Evolutionary conservation across 2,888 invertebrate genomes (phyloP), one percentile per base, ranked within the genome.

Genomic region (Myopa tessellatipennis): DNA sequence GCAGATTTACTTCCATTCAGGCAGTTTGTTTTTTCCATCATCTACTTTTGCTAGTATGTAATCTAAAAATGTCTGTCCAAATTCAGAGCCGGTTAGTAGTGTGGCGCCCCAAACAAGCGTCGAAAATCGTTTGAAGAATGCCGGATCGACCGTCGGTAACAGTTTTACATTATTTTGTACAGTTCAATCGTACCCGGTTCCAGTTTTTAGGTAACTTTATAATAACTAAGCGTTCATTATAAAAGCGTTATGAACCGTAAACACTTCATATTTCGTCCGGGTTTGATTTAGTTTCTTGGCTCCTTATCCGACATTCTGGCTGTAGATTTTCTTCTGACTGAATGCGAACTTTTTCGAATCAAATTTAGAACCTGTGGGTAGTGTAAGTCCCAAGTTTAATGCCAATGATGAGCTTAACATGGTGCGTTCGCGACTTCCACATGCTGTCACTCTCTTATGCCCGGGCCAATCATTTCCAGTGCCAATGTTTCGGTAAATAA

Each of bases 161-260:
- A 92, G 91, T 85, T 92, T 94, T 88, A 92, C 92, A 73, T 88
- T 94, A 81, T 91, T 93, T 87, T 94, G 94, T 88, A 94, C 93
- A 86, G 93, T 94, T 79, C 94, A 94, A 91, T 94, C 93, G 81
- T 93, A 92, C 88, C 94, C 94, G 82, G 91, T 93, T 85, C 92
- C 92, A 81, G 86, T 90, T 80, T 91, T 90, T 91, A 91, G 91
- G 92, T 92, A 91, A 81, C 60, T 45, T 45, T 10, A 45, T 6
- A 45, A 45, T 6, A 45, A 45, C 10, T 45, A 45, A 6, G 45
- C 45, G 45, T 45, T 45, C 10, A 45, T 45, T 45, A 10, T 4
- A 45, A 26, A 45, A 45, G 45, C 45, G 6, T 45, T 8, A 45
- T 6, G 45, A 45, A 45, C 26, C 26, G 26, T 26, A 45, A 45